A percentile compares a stretch with the other conserved stretches of the same genome.
These are phyloP conservation scores for Caenorhabditis briggsae DNA, from an alignment of 1,140 invertebrate species.

Conservation along the genomic window DNA sequence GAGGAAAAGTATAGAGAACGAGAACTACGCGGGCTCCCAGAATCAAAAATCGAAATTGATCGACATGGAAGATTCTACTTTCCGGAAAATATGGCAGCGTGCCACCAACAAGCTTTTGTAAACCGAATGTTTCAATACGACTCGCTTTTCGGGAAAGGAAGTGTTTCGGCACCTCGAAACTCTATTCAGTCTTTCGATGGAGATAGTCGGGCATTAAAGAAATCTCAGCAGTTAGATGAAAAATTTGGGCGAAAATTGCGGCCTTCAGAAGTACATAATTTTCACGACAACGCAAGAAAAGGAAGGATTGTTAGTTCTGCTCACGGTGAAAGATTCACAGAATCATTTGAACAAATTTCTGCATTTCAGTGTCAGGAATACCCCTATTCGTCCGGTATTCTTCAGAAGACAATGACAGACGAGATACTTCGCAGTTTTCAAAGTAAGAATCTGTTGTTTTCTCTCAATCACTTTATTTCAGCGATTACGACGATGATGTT, in stretches of 20 bases:
- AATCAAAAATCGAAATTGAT: conserved; percentile 31
- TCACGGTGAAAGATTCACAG: background rate
- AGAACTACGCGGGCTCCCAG: background rate
- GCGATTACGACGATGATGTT: background rate
- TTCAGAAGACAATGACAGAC: background rate
- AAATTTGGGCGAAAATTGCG: background rate
- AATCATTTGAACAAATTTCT: no score
- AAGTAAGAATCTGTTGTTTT: background rate
- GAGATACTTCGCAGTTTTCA: background rate
- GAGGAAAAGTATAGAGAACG: conserved; percentile 11
- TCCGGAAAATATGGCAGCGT: background rate
- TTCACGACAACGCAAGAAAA: background rate
- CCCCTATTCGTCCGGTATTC: background rate
- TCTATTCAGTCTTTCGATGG: conserved; percentile 24
- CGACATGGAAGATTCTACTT: conserved; percentile 6
- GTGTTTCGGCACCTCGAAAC: conserved; percentile 28
- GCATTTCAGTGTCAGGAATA: conserved; percentile 16
- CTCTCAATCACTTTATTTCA: background rate
- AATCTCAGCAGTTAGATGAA: background rate
- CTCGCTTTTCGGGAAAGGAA: background rate
- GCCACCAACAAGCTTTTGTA: conserved; percentile 5
- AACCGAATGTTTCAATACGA: conserved; percentile 27
- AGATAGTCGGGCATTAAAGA: background rate
- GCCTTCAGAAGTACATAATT: background rate
- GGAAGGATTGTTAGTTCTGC: background rate